Conservation (phyloP, 2,888 invertebrate species). For the Himalopsyche anomala region DNA sequence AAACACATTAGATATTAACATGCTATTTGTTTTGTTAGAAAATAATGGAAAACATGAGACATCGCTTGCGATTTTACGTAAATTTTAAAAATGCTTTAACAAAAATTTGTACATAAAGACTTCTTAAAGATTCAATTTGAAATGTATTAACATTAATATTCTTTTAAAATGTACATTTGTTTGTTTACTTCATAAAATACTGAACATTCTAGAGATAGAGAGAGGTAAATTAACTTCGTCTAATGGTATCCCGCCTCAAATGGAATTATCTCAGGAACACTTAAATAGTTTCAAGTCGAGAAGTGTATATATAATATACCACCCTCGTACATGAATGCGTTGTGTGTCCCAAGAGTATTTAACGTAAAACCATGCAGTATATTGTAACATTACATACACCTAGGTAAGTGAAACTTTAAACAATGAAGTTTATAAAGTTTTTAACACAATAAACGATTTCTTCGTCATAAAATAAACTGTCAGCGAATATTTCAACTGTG, state of each 20-base stretch:
- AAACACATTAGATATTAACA: too few species aligned
- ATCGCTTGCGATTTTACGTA: too few species aligned
- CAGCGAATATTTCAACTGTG: too few species aligned
- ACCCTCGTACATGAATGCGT: neutral
- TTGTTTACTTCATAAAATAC: neutral
- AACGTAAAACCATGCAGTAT: slow-evolving; percentile 23
- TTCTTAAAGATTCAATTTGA: too few species aligned
- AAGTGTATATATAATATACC: neutral
- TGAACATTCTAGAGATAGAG: neutral
- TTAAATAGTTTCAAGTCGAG: slow-evolving; percentile 42
- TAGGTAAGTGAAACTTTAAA: neutral
- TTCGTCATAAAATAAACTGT: too few species aligned
- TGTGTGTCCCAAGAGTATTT: slow-evolving; percentile 38
- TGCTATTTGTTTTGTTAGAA: too few species aligned
- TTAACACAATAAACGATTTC: neutral
- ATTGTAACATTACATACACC: neutral
- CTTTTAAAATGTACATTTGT: too few species aligned
- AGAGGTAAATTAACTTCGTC: slow-evolving; percentile 15
- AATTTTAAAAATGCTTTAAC: too few species aligned
- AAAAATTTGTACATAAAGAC: too few species aligned
- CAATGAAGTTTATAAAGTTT: neutral
- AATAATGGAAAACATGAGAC: too few species aligned
- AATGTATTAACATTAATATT: too few species aligned
- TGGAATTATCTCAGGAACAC: slow-evolving; percentile 40
- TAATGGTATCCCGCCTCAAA: slow-evolving; percentile 31